Evolutionary conservation across 2,888 invertebrate species (phyloP).

Genomic region (Sclerodermus sp.): DNA sequence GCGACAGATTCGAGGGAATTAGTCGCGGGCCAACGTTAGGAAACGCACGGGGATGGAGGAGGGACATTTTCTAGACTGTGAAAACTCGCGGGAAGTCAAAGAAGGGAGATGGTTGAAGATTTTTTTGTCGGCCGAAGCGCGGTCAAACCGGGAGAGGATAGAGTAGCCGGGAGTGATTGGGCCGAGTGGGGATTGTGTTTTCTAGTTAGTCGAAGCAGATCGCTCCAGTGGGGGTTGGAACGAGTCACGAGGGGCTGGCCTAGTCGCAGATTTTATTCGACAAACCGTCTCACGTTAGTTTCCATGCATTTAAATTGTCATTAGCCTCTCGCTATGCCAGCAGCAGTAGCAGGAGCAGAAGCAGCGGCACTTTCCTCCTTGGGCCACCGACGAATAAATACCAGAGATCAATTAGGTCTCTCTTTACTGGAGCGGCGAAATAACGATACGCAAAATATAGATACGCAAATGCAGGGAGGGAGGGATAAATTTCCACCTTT

Average conservation of each 20-base stretch:
- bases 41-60: no score
- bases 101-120: slow-evolving; percentile 10
- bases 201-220: slow-evolving; percentile 34
- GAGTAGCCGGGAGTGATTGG: slow-evolving; percentile 9
- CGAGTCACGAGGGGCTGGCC: slow-evolving; percentile 17
- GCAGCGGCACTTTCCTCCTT: slow-evolving; percentile 1
- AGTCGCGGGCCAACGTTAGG: no score
- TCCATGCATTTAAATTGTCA: slow-evolving; percentile 43
- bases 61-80: not conserved
- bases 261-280: slow-evolving; percentile 29
- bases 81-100: slow-evolving; percentile 15
- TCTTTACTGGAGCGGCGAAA: no score
- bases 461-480: slow-evolving; percentile 1
- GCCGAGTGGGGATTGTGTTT: slow-evolving; percentile 19
- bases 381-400: slow-evolving; percentile 9
- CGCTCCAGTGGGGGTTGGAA: slow-evolving; percentile 27
- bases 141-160: slow-evolving; percentile 18
- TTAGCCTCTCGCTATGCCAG: no score
- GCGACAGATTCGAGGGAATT: no score
- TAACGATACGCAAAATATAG: no score
- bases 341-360: slow-evolving; percentile 5
- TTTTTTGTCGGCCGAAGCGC: slow-evolving; percentile 21
- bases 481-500: not conserved
- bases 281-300: slow-evolving; percentile 25
- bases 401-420: no score